Evolutionary conservation across 2,113 vertebrate genomes (phyloP), one percentile per base, ranked within the genome.

Genomic region (Hippopotamus amphibius): DNA sequence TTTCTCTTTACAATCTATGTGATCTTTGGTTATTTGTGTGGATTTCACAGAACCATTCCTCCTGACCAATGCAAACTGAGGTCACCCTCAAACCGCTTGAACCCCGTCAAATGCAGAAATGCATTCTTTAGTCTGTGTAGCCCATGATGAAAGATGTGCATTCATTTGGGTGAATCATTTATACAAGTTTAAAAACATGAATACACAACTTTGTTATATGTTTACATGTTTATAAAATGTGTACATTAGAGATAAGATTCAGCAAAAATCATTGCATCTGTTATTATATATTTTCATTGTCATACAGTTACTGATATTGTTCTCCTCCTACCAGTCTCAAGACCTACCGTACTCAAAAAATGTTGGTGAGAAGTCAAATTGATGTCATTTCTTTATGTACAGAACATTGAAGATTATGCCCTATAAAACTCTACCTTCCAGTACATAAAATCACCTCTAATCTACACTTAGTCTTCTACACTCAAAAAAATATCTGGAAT

Each of bases 101-200:
- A 92, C 53, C 57, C 24, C 61, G 83, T 92, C 14, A 92, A 61
- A 88, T 94, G 50, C 9, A 87, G 59, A 91, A 87, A 53, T 68
- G 19, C 57, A 72, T 72, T 77, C 46, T 82, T 37, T 72, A 28
- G 57, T 66, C 13, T 80, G 55, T 48, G 10, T 33, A 79, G 53
- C 24, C 13, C 19, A 41, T 61, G 9, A 30, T 55, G 24, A 71
- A 84, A 92, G 10, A 79, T 37, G 46, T 71, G 24, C 43, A 48
- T 88, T 96, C 37, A 92, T 88, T 77, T 92, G 61, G 50, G 26
- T 74, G 57, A 87, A 87, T 94, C 82, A 41, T 81, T 92, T 88
- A 88, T 43, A 46, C 46, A 72, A 48, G 12, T 53, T 13, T 79
- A 92, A 66, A 82, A 80, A 72, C 50, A 66, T 61, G 63, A 89